Evolutionary conservation across 2,888 invertebrate species (phyloP).

Genomic region (Ochropacha duplaris): DNA sequence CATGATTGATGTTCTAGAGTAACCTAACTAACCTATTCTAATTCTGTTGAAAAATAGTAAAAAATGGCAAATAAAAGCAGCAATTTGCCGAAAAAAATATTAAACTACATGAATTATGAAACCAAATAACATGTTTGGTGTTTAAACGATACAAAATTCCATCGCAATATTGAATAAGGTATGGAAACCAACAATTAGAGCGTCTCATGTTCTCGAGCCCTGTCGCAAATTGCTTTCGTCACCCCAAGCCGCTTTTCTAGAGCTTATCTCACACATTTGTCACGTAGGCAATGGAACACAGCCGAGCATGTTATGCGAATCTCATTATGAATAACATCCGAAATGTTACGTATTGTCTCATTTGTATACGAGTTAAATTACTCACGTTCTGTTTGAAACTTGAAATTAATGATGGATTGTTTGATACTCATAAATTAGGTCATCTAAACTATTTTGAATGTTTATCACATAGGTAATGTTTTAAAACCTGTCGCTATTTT

Average conservation of each 20-base stretch:
- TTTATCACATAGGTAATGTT: no score
- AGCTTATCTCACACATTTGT: neutral
- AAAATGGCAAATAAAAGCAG: no score
- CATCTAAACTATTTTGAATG: neutral
- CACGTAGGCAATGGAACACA: conserved; percentile 1
- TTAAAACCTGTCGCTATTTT: no score
- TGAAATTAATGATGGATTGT: neutral
- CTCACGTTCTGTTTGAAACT: neutral
- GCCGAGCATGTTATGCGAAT: neutral
- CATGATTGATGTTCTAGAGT: no score
- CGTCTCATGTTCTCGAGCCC: neutral
- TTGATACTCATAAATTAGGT: neutral
- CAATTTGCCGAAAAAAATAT: no score
- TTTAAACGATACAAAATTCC: neutral
- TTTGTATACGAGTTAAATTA: neutral
- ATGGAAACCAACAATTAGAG: neutral
- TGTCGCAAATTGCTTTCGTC: neutral
- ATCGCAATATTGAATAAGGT: neutral
- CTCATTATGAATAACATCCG: neutral
- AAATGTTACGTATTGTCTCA: neutral
- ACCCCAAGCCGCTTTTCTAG: neutral
- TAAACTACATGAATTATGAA: no score
- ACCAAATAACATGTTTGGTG: no score
- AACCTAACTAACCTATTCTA: no score
- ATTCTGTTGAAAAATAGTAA: no score